Evolutionary conservation across 2,113 vertebrate genomes (phyloP).

Genomic region (Mesoclemmys tuberculata): DNA sequence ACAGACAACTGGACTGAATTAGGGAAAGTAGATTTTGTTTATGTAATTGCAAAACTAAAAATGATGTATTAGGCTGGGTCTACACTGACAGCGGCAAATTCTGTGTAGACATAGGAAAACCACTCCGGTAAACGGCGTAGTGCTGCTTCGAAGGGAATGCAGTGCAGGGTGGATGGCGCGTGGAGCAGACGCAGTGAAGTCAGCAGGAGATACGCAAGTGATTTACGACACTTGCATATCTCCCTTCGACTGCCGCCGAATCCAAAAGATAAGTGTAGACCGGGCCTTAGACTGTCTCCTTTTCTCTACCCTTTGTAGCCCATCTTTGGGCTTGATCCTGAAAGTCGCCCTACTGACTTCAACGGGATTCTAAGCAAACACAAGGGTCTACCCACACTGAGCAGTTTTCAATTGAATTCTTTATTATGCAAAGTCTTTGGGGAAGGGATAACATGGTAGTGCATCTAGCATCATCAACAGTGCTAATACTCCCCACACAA

Average conservation of each 20-base stretch:
- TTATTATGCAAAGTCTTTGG: background rate
- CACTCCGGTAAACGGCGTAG: no score
- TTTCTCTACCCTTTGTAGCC: background rate
- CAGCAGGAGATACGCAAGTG: no score
- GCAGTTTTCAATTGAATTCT: background rate
- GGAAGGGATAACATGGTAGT: background rate
- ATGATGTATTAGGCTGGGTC: background rate
- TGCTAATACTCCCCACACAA: background rate
- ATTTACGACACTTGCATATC: no score
- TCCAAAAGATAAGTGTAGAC: no score
- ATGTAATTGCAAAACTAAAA: background rate
- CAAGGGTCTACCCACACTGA: background rate
- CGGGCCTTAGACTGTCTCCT: no score
- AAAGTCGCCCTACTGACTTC: background rate
- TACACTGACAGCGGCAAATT: no score
- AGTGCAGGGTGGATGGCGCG: no score
- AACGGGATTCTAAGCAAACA: background rate
- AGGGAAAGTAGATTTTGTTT: background rate
- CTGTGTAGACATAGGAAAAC: no score
- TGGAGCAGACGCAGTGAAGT: no score
- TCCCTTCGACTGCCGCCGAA: no score
- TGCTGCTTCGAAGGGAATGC: no score
- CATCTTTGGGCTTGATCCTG: background rate
- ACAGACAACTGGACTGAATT: background rate
- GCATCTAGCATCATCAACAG: background rate